Conservation (phyloP, 2,113 vertebrate genomes). For the Plestiodon gilberti region DNA sequence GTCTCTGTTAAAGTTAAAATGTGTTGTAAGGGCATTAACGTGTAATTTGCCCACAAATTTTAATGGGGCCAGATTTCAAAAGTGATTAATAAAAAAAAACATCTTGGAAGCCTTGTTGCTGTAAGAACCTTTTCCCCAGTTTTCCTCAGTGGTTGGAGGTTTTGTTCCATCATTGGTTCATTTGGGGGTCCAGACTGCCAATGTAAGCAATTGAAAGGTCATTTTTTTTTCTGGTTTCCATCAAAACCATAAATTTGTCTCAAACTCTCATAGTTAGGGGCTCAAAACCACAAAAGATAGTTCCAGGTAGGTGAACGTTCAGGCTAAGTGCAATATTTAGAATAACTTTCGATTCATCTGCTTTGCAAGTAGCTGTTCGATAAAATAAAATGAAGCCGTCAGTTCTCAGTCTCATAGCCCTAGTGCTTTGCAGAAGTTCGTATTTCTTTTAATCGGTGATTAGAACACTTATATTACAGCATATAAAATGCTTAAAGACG, state of each 20-base stretch:
- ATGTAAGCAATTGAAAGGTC: not conserved
- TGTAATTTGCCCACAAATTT: not conserved
- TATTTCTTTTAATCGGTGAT: no score
- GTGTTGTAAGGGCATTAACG: not conserved
- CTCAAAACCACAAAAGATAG: not conserved
- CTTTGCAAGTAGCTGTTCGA: no score
- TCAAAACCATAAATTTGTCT: not conserved
- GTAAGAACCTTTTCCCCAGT: slow-evolving; percentile 2
- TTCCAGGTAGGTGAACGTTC: not conserved
- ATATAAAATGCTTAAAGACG: not conserved
- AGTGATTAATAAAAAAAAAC: not conserved
- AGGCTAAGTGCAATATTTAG: not conserved
- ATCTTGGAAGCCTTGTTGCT: not conserved
- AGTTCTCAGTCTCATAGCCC: not conserved
- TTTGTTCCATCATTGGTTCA: slow-evolving; percentile 10
- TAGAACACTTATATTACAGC: not conserved
- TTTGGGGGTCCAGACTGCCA: not conserved
- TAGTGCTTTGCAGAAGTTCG: not conserved
- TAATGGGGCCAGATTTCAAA: not conserved
- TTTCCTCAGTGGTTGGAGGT: not conserved
- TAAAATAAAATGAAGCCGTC: no score
- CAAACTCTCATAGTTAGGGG: not conserved
- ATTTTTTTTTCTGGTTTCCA: not conserved
- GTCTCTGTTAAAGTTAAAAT: not conserved
- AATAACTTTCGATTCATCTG: not conserved